Conservation (phyloP, 2,113 vertebrate species). For the Thymallus thymallus region DNA sequence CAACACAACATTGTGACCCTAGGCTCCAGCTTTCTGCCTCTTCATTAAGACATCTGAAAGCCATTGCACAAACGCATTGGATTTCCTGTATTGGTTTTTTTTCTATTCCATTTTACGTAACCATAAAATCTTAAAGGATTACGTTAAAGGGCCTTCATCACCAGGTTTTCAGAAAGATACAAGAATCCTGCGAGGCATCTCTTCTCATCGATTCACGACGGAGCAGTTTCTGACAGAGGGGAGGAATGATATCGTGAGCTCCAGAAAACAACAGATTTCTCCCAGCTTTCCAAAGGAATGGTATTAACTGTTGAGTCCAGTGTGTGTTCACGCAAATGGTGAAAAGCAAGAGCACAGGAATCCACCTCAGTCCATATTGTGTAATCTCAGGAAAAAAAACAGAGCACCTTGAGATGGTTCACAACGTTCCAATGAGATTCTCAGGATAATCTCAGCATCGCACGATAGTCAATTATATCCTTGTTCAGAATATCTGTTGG, state of each 20-base stretch:
- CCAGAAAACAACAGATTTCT: slow-evolving; percentile 2
- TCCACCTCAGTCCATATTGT: background rate
- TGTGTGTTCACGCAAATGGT: background rate
- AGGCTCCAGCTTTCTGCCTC: background rate
- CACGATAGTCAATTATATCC: background rate
- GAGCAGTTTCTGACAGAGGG: background rate
- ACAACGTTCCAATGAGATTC: background rate
- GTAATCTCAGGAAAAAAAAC: background rate
- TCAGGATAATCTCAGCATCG: background rate
- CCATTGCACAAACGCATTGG: slow-evolving; percentile 17
- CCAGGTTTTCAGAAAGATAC: background rate
- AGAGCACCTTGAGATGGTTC: background rate
- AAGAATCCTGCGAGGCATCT: background rate
- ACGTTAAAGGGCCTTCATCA: background rate
- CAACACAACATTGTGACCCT: background rate
- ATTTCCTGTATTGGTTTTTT: slow-evolving; percentile 11
- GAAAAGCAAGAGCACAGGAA: background rate
- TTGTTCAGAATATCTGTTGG: background rate
- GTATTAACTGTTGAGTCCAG: background rate
- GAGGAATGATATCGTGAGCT: background rate
- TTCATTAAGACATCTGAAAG: too few species aligned
- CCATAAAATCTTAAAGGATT: slow-evolving; percentile 10
- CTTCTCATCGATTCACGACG: too few species aligned
- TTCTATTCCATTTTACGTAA: slow-evolving; percentile 17
- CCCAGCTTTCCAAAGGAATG: slow-evolving; percentile 15